A percentile compares a stretch with the other conserved stretches of the same genome.
These are phyloP conservation scores for Sebastes vulpes DNA, from an alignment of 2,797 vertebrate species.

Conservation along the genomic window DNA sequence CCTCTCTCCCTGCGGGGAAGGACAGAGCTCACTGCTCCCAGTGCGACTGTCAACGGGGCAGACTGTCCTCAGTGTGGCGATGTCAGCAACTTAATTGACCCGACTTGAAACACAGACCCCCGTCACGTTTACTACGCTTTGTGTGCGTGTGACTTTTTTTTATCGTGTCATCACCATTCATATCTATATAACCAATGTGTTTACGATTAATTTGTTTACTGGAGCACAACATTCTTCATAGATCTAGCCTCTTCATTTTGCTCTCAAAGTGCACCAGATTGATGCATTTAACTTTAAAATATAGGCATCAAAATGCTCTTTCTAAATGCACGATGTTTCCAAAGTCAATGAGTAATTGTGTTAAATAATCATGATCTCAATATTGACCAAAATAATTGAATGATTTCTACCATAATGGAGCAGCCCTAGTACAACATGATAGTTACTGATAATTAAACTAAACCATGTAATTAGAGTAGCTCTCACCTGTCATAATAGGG, in stretches of 20 bases:
- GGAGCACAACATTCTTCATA: neutral
- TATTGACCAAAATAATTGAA: neutral
- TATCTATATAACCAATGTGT: neutral
- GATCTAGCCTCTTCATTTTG: neutral
- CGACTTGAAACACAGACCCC: accelerated
- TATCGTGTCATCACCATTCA: neutral
- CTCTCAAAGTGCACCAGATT: neutral
- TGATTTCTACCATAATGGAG: neutral
- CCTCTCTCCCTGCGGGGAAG: no score
- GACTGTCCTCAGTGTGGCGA: no score
- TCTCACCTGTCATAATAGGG: constrained; percentile 96
- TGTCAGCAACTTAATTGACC: no score
- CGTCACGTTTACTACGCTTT: neutral
- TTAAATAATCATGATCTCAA: neutral
- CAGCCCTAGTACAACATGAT: neutral
- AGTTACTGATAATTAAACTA: accelerated
- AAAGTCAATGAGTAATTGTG: neutral
- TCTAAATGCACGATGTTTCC: neutral
- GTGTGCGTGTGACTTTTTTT: neutral
- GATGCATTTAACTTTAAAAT: neutral
- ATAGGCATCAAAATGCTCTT: neutral
- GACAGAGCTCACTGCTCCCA: no score
- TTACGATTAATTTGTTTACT: neutral
- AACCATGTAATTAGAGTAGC: neutral
- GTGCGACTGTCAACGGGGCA: no score